Conservation (phyloP, 2,888 invertebrate genomes). For the Nasonia oneida region DNA sequence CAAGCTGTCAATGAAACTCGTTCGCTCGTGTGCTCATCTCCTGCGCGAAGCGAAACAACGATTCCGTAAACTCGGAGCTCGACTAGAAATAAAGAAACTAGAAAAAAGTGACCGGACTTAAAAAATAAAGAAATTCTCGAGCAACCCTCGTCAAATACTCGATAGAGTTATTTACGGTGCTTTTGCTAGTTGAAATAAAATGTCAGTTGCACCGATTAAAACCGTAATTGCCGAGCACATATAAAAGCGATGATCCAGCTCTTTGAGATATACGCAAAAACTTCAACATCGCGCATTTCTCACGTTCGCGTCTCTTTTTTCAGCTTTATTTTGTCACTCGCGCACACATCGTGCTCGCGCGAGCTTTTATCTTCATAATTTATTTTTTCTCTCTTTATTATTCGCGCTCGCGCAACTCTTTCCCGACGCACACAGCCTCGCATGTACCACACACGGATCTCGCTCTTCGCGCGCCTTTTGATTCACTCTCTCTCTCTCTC, state of each 20-base stretch:
- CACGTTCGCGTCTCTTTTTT: not conserved
- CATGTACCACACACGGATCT: not conserved
- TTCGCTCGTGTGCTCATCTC: not conserved
- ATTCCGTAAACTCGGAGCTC: not conserved
- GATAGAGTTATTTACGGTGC: not conserved
- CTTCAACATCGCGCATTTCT: not conserved
- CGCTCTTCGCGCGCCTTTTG: slow-evolving; percentile 29
- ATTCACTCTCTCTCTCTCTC: slow-evolving; percentile 42
- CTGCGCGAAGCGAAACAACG: not conserved
- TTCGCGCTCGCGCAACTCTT: slow-evolving; percentile 22
- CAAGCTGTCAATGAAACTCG: not conserved
- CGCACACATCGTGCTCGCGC: not conserved
- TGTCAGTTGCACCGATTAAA: too few relatives aligned
- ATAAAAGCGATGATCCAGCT: not conserved
- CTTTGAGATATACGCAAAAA: slow-evolving; percentile 32
- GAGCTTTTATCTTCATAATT: slow-evolving; percentile 53
- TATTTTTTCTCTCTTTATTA: slow-evolving; percentile 54
- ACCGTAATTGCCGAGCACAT: not conserved
- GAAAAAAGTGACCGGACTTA: not conserved
- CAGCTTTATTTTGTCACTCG: slow-evolving; percentile 33
- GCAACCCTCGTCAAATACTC: not conserved
- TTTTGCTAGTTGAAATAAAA: too few relatives aligned
- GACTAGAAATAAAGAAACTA: not conserved
- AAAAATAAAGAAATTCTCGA: not conserved
- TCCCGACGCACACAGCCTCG: not conserved